Evolutionary conservation across 2,888 invertebrate genomes (phyloP).

Genomic region (Sericinus montela): DNA sequence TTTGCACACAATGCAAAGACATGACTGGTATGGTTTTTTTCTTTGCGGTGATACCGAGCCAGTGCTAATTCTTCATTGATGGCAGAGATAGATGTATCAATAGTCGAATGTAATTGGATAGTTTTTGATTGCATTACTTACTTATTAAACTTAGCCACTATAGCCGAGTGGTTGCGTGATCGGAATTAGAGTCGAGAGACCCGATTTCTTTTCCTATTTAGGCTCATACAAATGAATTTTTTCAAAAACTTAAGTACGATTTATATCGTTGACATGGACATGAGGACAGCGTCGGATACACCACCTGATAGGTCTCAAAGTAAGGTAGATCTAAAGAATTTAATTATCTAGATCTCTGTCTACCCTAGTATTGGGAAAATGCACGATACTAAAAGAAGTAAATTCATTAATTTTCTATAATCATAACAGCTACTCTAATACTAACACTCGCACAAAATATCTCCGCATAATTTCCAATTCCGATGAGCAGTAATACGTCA

Average conservation of each 20-base stretch:
- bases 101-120: constrained; percentile 28
- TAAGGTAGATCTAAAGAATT: too few species aligned
- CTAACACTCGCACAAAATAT: not conserved
- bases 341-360: too few species aligned
- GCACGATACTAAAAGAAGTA: too few species aligned
- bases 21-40: constrained; percentile 49
- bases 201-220: too few species aligned
- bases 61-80: constrained; percentile 53
- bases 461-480: constrained; percentile 11
- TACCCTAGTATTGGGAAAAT: too few species aligned
- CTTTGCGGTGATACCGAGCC: constrained; percentile 43
- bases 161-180: too few species aligned
- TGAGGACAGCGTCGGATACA: too few species aligned
- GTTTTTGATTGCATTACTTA: constrained; percentile 24
- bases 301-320: too few species aligned
- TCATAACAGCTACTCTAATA: not conserved
- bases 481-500: constrained; percentile 10
- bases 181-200: too few species aligned
- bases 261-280: too few species aligned
- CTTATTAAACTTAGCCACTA: constrained; percentile 1
- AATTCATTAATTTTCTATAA: not conserved
- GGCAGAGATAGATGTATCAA: constrained; percentile 30
- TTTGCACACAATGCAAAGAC: constrained; percentile 63
- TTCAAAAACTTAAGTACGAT: too few species aligned
- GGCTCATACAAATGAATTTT: too few species aligned